phyloP scores from a whole-genome alignment of 1,140 invertebrate genomes.

The Papilio xuthus region DNA sequence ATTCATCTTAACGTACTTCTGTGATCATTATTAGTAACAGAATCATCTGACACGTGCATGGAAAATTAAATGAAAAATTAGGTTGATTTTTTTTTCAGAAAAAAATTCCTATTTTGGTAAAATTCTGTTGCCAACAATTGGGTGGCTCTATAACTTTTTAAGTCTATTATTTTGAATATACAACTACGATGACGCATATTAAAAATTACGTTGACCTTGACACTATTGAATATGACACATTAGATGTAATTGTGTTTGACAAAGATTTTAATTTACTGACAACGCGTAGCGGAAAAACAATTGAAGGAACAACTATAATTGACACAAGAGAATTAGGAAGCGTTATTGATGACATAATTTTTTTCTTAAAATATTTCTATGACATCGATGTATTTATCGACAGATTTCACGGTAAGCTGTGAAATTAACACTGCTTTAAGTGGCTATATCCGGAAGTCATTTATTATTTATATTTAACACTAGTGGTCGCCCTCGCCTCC shows the following conservation, averaged over 20 bases:
- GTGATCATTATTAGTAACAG: constrained; percentile 14
- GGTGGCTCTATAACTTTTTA: neutral
- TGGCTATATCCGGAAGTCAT: neutral
- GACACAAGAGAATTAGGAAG: constrained; percentile 16
- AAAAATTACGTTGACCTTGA: constrained; percentile 11
- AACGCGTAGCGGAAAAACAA: neutral
- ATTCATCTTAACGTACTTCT: constrained; percentile 12
- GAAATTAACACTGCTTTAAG: neutral
- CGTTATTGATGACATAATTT: neutral
- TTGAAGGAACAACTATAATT: neutral
- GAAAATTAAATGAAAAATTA: neutral
- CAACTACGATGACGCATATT: neutral
- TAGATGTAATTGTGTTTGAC: constrained; percentile 10
- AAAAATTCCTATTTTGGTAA: too few species aligned
- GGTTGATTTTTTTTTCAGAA: too few species aligned
- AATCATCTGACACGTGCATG: neutral
- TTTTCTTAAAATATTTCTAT: neutral
- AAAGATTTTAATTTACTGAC: constrained; percentile 24
- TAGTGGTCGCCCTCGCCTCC: too few species aligned
- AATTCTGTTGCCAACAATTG: neutral
- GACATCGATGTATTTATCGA: neutral
- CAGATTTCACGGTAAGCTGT: neutral
- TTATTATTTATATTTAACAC: neutral
- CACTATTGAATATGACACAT: constrained; percentile 12
- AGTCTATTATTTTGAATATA: neutral